phyloP scores from a whole-genome alignment of 2,888 invertebrate species.

The Drosophila eohydei region DNA sequence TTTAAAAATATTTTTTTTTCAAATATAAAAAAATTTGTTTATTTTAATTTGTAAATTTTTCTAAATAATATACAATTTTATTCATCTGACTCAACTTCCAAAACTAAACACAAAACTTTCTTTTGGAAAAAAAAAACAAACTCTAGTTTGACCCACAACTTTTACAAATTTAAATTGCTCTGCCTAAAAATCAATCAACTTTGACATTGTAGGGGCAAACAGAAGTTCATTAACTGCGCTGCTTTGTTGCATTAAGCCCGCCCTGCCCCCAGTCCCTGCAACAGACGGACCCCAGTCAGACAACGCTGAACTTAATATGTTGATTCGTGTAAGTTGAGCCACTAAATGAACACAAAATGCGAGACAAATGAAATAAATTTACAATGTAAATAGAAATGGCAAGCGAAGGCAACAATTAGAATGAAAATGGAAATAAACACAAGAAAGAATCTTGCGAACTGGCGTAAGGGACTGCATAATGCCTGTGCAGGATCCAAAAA shows the following conservation, averaged over 20 bases:
- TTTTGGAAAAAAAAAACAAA: too few relatives aligned
- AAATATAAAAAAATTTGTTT: too few relatives aligned
- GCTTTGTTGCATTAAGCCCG: constrained; percentile 30
- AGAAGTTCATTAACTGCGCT: constrained; percentile 41
- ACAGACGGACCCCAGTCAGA: constrained; percentile 9
- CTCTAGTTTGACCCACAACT: background rate
- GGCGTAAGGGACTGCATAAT: background rate
- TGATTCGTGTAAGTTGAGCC: constrained; percentile 66
- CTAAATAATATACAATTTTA: too few relatives aligned
- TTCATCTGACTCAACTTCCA: too few relatives aligned
- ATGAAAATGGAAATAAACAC: constrained; percentile 15
- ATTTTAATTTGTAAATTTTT: too few relatives aligned
- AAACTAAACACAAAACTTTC: too few relatives aligned
- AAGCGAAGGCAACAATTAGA: constrained; percentile 18
- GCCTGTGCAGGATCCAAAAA: background rate
- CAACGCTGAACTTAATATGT: constrained; percentile 58
- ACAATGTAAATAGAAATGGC: constrained; percentile 41
- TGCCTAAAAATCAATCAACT: constrained; percentile 28
- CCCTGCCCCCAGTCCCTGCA: background rate
- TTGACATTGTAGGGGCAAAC: constrained; percentile 18
- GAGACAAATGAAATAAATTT: constrained; percentile 52
- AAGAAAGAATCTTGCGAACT: background rate
- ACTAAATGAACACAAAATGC: constrained; percentile 40
- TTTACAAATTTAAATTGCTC: background rate
- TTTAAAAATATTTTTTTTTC: too few relatives aligned